phyloP scores from a whole-genome alignment of 2,113 vertebrate species.

The Corythornis cristatus region DNA sequence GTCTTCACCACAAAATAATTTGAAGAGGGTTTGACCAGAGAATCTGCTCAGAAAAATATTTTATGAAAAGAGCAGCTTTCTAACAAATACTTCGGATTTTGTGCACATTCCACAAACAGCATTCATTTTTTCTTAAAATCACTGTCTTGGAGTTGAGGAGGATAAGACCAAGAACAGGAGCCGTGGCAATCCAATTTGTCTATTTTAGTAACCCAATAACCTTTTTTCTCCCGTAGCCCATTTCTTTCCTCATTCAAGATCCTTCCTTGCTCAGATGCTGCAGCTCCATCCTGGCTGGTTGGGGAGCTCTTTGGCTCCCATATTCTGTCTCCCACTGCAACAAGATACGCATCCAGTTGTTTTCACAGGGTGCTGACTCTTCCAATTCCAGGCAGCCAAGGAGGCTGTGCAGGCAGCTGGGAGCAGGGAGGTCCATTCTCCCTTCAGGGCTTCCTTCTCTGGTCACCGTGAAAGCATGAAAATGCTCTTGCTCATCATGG shows the following conservation, averaged over 20 bases:
- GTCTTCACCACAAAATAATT: not conserved
- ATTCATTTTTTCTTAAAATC: not conserved
- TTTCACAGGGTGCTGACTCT: not conserved
- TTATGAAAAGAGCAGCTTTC: not conserved
- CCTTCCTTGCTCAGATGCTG: not conserved
- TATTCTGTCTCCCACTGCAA: not conserved
- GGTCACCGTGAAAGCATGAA: not conserved
- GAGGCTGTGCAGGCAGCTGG: not conserved
- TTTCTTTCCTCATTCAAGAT: not conserved
- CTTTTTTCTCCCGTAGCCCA: not conserved
- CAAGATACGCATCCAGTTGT: fast-evolving
- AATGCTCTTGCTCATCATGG: not conserved
- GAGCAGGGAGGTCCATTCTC: fast-evolving
- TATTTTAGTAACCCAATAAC: not conserved
- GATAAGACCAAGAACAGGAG: not conserved
- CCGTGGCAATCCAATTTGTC: not conserved
- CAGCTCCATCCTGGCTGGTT: not conserved
- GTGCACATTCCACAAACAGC: not conserved
- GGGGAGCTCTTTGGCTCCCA: not conserved
- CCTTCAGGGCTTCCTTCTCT: not conserved
- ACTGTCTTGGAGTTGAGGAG: not conserved
- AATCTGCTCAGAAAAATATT: not conserved
- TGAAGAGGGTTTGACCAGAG: not conserved
- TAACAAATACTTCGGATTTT: not conserved
- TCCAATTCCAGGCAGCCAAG: not conserved